These are phyloP conservation scores for Leuciscus waleckii DNA, from an alignment of 2,797 vertebrate species.

Conservation along the genomic window DNA sequence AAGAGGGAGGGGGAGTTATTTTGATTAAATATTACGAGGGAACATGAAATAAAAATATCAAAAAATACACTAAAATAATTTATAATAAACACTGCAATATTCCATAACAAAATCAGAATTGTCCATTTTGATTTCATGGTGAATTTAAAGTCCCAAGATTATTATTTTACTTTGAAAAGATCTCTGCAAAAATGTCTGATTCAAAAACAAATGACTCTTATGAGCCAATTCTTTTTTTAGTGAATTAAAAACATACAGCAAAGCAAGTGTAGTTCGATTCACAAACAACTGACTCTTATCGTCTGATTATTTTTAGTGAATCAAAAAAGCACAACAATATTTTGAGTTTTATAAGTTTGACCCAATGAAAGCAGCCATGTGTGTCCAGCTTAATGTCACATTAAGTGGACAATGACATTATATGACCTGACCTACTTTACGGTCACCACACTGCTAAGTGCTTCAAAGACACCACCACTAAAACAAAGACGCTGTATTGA, in stretches of 20 bases:
- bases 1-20: too few species aligned
- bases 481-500: not conserved
- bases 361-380: not conserved
- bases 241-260: too few species aligned
- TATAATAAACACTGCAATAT: not conserved
- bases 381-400: slow-evolving; percentile 10
- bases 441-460: not conserved
- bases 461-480: not conserved
- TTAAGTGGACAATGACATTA: slow-evolving; percentile 34
- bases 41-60: not conserved
- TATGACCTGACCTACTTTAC: slow-evolving; percentile 30
- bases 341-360: not conserved
- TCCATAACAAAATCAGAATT: not conserved
- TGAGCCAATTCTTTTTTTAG: not conserved
- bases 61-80: not conserved
- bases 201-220: not conserved
- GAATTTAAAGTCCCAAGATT: not conserved
- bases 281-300: not conserved
- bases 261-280: not conserved
- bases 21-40: not conserved
- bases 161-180: not conserved
- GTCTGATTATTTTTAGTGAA: not conserved
- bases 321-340: not conserved
- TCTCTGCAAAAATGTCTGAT: not conserved
- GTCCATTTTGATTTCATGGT: not conserved